A percentile compares a stretch with the other conserved stretches of the same genome.
Evolutionary conservation across 2,888 invertebrate genomes (phyloP).

Genomic region (Strigamia crassipes): DNA sequence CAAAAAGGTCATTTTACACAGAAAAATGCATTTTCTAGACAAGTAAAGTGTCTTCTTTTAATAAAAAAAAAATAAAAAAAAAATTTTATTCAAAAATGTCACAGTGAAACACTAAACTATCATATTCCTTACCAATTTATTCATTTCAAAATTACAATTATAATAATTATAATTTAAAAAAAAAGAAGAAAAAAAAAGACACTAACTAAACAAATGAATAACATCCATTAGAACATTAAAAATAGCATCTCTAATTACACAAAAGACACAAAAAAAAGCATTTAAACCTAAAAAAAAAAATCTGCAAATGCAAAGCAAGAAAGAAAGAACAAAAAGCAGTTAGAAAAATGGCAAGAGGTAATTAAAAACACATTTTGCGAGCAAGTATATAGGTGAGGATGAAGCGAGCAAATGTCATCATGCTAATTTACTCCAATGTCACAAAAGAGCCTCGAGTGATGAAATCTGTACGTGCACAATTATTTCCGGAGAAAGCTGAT

Average conservation of each 20-base stretch:
- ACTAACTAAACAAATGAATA: not conserved
- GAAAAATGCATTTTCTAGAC: no score
- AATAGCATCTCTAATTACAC: not conserved
- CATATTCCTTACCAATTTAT: no score
- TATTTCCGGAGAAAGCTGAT: not conserved
- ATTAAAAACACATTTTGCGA: conserved; percentile 18
- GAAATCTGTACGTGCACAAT: conserved; percentile 9
- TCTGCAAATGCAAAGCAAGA: not conserved
- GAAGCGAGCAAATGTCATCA: conserved; percentile 15
- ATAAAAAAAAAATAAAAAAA: no score
- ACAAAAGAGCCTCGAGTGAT: conserved; percentile 22
- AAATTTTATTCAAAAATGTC: no score
- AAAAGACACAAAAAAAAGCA: not conserved
- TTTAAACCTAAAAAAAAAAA: not conserved
- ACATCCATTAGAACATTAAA: not conserved
- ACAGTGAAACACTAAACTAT: no score
- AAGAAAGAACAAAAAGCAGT: not conserved
- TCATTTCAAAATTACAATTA: no score
- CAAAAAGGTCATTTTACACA: no score
- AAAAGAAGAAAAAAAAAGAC: no score
- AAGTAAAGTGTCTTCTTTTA: no score
- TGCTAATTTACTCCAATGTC: conserved; percentile 26
- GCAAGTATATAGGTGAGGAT: conserved; percentile 4
- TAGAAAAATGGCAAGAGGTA: conserved; percentile 30
- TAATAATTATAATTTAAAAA: not conserved